Evolutionary conservation across 1,140 invertebrate genomes (phyloP).

Genomic region (Drosophila punjabiensis): DNA sequence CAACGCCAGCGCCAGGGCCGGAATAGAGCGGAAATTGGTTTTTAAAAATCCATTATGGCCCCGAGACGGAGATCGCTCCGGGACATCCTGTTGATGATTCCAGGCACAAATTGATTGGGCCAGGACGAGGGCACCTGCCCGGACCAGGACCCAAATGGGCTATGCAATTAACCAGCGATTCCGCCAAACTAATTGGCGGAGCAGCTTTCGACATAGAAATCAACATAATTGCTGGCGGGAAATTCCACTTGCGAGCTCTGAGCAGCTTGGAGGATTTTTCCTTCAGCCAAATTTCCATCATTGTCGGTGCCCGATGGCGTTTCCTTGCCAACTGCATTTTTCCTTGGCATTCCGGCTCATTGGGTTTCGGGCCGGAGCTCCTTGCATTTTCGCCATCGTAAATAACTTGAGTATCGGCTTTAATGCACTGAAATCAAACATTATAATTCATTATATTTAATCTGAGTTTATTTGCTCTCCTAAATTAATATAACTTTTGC

Average conservation of each 20-base stretch:
- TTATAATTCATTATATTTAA: background rate
- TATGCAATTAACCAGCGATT: conserved; percentile 42
- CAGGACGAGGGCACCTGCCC: background rate
- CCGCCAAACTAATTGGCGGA: conserved; percentile 43
- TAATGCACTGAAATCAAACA: conserved; percentile 5
- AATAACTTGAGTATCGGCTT: conserved; percentile 52
- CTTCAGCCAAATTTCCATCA: conserved; percentile 53
- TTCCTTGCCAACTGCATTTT: conserved; percentile 73
- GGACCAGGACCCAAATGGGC: background rate
- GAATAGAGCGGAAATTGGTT: conserved; percentile 76
- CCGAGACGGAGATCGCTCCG: conserved; percentile 56
- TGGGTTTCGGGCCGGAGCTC: conserved; percentile 27
- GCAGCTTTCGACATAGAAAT: conserved; percentile 47
- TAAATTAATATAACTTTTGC: background rate
- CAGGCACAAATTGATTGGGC: conserved; percentile 18
- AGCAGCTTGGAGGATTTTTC: conserved; percentile 37
- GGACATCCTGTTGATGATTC: conserved; percentile 63
- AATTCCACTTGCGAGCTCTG: conserved; percentile 35
- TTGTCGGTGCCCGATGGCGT: conserved; percentile 43
- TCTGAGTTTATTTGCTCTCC: no score
- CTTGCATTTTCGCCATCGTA: conserved; percentile 46
- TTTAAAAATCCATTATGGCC: conserved; percentile 79
- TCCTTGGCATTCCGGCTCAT: conserved; percentile 60
- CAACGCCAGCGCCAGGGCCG: conserved; percentile 16
- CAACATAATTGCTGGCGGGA: conserved; percentile 71